Conservation (phyloP, 2,113 vertebrate genomes). For the Stigmatopora argus region DNA sequence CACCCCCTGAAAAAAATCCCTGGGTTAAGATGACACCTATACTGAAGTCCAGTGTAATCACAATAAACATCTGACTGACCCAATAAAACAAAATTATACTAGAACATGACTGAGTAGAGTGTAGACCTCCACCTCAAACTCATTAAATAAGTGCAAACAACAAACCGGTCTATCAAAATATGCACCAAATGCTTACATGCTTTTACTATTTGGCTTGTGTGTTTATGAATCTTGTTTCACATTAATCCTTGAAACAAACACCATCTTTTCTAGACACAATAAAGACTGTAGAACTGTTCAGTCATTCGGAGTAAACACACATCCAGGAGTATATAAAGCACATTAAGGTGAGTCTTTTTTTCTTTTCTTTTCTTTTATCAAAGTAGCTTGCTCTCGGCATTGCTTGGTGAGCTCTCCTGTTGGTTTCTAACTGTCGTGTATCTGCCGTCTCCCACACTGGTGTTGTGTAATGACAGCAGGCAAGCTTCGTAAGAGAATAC, state of each 20-base stretch:
- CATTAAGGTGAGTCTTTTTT: slow-evolving; percentile 28
- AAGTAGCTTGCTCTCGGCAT: slow-evolving; percentile 39
- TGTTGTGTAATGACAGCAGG: slow-evolving; percentile 37
- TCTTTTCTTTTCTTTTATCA: slow-evolving; percentile 31
- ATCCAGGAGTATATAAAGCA: slow-evolving; percentile 19
- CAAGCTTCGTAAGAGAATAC: slow-evolving; percentile 14
- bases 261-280: slow-evolving; percentile 1
- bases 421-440: slow-evolving; percentile 41
- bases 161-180: not conserved
- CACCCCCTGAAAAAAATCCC: too few species aligned
- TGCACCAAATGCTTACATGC: not conserved
- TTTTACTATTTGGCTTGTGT: not conserved
- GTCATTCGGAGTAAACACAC: slow-evolving; percentile 31
- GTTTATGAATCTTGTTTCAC: slow-evolving; percentile 21
- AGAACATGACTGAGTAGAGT: too few species aligned
- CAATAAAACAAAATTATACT: too few species aligned
- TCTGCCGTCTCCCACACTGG: slow-evolving; percentile 43
- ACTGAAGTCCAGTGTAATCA: not conserved
- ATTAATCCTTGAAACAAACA: slow-evolving; percentile 4
- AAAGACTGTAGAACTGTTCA: slow-evolving; percentile 17
- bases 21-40: not conserved
- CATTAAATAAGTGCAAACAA: too few species aligned
- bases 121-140: too few species aligned
- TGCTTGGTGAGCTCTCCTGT: slow-evolving; percentile 51
- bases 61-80: too few species aligned